phyloP scores from a whole-genome alignment of 2,797 vertebrate species.

The Tapirus indicus region DNA sequence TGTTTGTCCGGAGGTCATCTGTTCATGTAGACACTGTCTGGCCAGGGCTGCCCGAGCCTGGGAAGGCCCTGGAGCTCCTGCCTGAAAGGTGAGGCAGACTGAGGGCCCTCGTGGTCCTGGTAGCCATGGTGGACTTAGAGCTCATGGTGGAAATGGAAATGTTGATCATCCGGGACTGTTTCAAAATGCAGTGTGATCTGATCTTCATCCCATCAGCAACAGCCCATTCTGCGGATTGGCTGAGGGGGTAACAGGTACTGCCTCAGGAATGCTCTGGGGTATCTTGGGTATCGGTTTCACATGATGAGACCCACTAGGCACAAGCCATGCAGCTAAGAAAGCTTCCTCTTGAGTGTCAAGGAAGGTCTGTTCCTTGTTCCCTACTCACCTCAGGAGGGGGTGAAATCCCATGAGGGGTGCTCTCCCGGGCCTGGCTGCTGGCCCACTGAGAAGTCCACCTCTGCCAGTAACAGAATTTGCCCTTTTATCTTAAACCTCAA shows the following conservation, averaged over 20 bases:
- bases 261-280: background rate
- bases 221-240: background rate
- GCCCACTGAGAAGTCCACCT: background rate
- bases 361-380: background rate
- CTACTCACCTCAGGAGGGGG: no score
- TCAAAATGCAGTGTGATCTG: background rate
- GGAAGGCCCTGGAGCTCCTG: background rate
- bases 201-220: background rate
- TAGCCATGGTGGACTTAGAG: background rate
- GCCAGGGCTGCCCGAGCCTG: no score
- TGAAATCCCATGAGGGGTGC: background rate
- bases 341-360: background rate
- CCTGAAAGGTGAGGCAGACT: background rate
- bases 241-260: background rate
- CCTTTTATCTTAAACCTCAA: background rate
- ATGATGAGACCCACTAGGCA: background rate
- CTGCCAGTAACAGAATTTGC: background rate
- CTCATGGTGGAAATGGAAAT: background rate
- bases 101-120: background rate
- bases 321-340: background rate
- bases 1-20: background rate
- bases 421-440: background rate
- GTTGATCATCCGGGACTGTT: background rate
- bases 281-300: background rate
- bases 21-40: background rate